phyloP scores from a whole-genome alignment of 2,797 vertebrate genomes.

The Anguilla marmorata region DNA sequence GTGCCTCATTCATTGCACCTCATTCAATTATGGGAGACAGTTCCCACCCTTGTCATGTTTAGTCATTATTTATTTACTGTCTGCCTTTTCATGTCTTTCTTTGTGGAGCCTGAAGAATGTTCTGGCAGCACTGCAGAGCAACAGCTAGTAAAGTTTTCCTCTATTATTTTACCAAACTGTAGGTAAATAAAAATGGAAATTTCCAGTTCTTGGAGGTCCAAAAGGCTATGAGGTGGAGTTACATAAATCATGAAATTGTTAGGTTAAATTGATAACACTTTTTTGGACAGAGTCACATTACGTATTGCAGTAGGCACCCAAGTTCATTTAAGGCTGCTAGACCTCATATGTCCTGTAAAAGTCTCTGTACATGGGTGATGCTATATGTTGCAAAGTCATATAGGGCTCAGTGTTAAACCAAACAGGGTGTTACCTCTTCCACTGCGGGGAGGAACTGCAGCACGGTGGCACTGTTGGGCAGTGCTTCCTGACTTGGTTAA shows the following conservation, averaged over 20 bases:
- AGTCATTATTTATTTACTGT: constrained; percentile 3
- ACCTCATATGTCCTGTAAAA: not conserved
- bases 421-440: too few species aligned
- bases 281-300: not conserved
- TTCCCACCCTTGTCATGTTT: not conserved
- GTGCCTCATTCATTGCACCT: not conserved
- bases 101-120: not conserved
- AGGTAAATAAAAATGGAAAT: not conserved
- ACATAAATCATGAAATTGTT: not conserved
- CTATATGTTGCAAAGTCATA: too few species aligned
- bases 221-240: not conserved
- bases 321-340: not conserved
- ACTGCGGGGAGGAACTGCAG: not conserved
- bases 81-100: not conserved
- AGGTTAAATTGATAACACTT: not conserved
- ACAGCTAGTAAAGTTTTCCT: not conserved
- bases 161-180: not conserved
- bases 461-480: not conserved
- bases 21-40: not conserved
- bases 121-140: not conserved
- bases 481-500: not conserved
- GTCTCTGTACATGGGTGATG: not conserved
- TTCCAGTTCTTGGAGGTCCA: not conserved
- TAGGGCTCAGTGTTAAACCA: too few species aligned
- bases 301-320: not conserved